Base-by-base conservation (phyloP, 2,113 vertebrate genomes). In the Sinocyclocheilus rhinocerous region DNA sequence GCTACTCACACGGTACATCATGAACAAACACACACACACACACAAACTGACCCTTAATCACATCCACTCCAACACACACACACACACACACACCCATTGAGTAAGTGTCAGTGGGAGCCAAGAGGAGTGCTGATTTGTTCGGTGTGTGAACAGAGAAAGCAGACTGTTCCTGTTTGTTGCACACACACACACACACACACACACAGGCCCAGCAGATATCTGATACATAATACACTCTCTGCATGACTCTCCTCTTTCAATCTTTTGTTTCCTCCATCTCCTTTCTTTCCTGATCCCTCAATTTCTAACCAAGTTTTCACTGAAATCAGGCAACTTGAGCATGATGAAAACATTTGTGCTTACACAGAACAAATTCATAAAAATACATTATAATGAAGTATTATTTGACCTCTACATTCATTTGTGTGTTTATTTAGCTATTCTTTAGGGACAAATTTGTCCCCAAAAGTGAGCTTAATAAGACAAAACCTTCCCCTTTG, bases 181-280 rank as follows among this genome's bases (percentile, higher is more conserved):
- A 59, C 76, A 29, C 24, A 42, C 42, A 83, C 45, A 69, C 83
- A 78, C 16, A 65, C 73, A 61, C 52, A 63, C 45, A 65, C 83
- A 84, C 76, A 81, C 77, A 85, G 67, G 82, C 76, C 80, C 85
- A 8, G 81, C 76, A 65, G 50, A 93, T 90, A 93, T 90, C 90
- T 79, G 87, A 91, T 87, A 86, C 86, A 90, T 89, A 93, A 92
- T 84, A 80, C 89, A 90, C 82, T 86, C 89, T 82, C 85, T 24
- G 86, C 26, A 65, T 91, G 89, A 87, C 84, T 89, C 79, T 89
- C 45, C 84, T 86, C 85, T 87, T 91, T 92, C 83, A 87, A 89
- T 85, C 20, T 24, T 50, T 84, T 88, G 90, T 90, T 85, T 86
- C 70, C 65, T 55, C 24, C 76, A 69, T 76, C 48, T 70, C 67